A percentile compares a stretch with the other conserved stretches of the same genome.
Evolutionary conservation across 1,140 invertebrate genomes (phyloP).

Genomic region (Drosophila ambigua): DNA sequence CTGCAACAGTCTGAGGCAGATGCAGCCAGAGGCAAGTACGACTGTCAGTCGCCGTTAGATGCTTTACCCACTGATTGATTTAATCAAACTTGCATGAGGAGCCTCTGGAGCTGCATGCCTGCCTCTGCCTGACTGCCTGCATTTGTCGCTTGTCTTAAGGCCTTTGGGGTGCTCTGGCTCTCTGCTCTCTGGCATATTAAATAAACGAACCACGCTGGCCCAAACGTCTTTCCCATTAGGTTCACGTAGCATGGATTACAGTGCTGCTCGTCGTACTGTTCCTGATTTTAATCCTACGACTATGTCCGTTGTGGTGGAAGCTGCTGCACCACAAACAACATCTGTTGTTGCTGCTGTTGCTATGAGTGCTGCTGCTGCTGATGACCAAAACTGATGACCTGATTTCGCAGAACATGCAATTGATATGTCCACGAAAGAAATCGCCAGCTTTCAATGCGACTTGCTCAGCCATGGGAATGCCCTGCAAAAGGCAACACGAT

Average conservation of each 20-base stretch:
- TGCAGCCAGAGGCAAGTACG: slow-evolving; percentile 9
- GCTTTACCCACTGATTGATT: slow-evolving; percentile 77
- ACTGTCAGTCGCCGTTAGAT: slow-evolving; percentile 75
- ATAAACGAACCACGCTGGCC: slow-evolving; percentile 35
- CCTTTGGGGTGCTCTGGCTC: slow-evolving; percentile 19
- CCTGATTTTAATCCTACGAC: slow-evolving; percentile 42
- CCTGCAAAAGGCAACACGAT: slow-evolving; percentile 14
- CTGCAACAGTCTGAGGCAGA: slow-evolving; percentile 13
- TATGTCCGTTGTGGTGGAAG: slow-evolving; percentile 37
- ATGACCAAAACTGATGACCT: slow-evolving; percentile 79
- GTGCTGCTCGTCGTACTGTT: slow-evolving; percentile 32
- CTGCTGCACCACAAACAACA: slow-evolving; percentile 20
- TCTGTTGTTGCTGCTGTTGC: slow-evolving; percentile 43
- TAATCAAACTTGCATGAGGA: slow-evolving; percentile 77
- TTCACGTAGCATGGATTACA: slow-evolving; percentile 54
- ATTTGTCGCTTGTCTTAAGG: slow-evolving; percentile 14
- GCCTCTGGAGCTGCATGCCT: not conserved
- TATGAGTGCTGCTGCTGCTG: slow-evolving; percentile 31
- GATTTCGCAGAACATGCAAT: slow-evolving; percentile 70
- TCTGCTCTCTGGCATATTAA: slow-evolving; percentile 60
- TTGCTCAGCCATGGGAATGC: slow-evolving; percentile 29
- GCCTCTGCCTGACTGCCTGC: slow-evolving; percentile 10
- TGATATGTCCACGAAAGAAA: slow-evolving; percentile 71
- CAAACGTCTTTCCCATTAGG: slow-evolving; percentile 50
- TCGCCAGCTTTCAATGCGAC: slow-evolving; percentile 29